These are phyloP conservation scores for Spinus pinus DNA, from an alignment of 2,797 vertebrate species.

Conservation along the genomic window DNA sequence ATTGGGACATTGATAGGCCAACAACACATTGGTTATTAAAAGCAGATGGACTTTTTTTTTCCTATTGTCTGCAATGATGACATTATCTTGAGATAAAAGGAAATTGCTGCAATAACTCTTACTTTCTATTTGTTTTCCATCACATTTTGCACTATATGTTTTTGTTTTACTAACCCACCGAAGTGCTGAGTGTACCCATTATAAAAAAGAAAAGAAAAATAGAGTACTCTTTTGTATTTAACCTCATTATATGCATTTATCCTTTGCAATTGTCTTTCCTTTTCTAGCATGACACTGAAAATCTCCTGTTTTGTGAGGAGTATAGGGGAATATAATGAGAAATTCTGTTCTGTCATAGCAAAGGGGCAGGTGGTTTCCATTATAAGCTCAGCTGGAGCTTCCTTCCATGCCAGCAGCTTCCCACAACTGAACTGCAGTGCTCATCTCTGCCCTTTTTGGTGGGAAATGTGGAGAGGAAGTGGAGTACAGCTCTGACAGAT, in stretches of 20 bases:
- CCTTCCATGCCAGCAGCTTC: conserved; percentile 47
- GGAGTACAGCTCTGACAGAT: not conserved
- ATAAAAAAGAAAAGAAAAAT: not conserved
- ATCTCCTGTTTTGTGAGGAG: not conserved
- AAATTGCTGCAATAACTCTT: conserved; percentile 36
- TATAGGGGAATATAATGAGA: not conserved
- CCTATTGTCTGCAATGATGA: not conserved
- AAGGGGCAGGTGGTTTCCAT: conserved; percentile 39
- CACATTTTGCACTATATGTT: not conserved
- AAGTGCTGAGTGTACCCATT: conserved; percentile 17
- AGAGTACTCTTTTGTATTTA: not conserved
- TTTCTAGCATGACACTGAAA: not conserved
- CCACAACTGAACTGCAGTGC: not conserved
- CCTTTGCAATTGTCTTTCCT: not conserved
- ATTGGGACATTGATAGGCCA: conserved; percentile 11
- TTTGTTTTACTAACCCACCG: conserved; percentile 27
- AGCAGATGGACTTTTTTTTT: not conserved
- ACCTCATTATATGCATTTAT: not conserved
- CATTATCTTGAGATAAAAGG: conserved; percentile 48
- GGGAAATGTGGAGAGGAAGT: not conserved
- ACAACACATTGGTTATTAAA: not conserved
- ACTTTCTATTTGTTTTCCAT: conserved; percentile 46
- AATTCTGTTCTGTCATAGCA: not conserved
- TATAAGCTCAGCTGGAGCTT: conserved; percentile 43
- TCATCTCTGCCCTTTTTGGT: conserved; percentile 4